Evolutionary conservation across 35 echinoderm and acorn worm genomes (phyloP), one percentile per base, ranked within the genome.

Genomic region (Stichopus chloronotus): DNA sequence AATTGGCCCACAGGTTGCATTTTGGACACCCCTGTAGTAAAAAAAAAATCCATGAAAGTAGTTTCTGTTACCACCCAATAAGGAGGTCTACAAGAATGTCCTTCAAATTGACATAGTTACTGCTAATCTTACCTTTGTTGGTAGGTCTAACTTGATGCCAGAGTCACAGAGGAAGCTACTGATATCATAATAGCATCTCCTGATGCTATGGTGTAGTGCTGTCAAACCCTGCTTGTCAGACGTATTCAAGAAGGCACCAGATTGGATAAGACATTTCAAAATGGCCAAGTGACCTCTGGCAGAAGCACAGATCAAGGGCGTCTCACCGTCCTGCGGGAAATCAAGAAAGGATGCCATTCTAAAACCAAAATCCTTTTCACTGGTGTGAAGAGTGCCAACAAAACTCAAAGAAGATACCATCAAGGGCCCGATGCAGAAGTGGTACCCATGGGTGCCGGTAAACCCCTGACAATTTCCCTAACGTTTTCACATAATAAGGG

Each of bases 181-280:
- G 68, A 98, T 98, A 65, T 94, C 91, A 68, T 92, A 94, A 76
- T 98, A 94, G 25, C 95, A 92, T 53, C 97, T 87, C 60, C 97
- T 84, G 13, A 98, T 94, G 4, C 94, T 91, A 79, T 96, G 94
- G 57, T 98, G 97, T 13, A 98, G 87, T 9, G 93, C 92, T 59
- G 94, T 93, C 13, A 96, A 81, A n/a, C 97, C 97, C 12, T 98
- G 97, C 56, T 96, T 96, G 93, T 98, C 97, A 57, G 86, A 87
- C 20, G 84, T 95, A 68, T 98, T 95, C 22, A 98, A 87, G 21
- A 94, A 88, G 19, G 97, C 97, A 56, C 97, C 94, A 10, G 97
- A 77, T 94, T 94, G 90, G 25, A 95, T 90, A 54, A 98, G 87
- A 69, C 94, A 91, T 10, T 92, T 89, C 20, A 98, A 94, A 76